Evolutionary conservation across 2,113 vertebrate genomes (phyloP).

Genomic region (Polyodon spathula): DNA sequence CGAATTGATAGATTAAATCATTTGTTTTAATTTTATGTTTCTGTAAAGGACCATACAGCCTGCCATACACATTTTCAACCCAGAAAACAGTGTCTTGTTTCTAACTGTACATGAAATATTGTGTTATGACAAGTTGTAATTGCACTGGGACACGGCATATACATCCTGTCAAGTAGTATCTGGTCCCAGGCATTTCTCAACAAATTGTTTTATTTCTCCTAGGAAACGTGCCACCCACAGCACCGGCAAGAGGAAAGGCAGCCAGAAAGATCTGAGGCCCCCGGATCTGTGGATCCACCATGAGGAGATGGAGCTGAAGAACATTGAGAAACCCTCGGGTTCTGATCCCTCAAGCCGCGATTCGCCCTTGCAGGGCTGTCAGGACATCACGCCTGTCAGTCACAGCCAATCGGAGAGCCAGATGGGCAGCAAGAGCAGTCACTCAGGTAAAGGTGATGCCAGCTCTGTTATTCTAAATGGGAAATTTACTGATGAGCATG

Average conservation of each 20-base stretch:
- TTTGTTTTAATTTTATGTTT: too few species aligned
- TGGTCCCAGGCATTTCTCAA: too few species aligned
- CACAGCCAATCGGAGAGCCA: slow-evolving; percentile 89
- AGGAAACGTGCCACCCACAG: slow-evolving; percentile 84
- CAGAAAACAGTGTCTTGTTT: too few species aligned
- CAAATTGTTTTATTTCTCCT: slow-evolving; percentile 4
- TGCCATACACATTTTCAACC: too few species aligned
- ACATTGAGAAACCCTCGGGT: slow-evolving; percentile 76
- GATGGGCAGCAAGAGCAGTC: slow-evolving; percentile 81
- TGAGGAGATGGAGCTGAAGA: slow-evolving; percentile 96
- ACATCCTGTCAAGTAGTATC: too few species aligned
- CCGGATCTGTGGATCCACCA: slow-evolving; percentile 95
- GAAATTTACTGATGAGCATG: too few species aligned
- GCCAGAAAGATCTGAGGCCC: slow-evolving; percentile 85
- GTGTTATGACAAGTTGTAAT: too few species aligned
- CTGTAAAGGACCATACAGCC: too few species aligned
- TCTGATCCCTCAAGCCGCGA: slow-evolving; percentile 60
- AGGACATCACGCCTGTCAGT: slow-evolving; percentile 76
- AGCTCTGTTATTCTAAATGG: too few species aligned
- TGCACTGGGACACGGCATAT: too few species aligned
- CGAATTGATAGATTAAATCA: too few species aligned
- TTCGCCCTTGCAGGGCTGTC: slow-evolving; percentile 73
- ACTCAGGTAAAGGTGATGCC: slow-evolving; percentile 60
- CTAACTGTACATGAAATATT: too few species aligned
- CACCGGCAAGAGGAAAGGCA: slow-evolving; percentile 77